A percentile compares a stretch with the other conserved stretches of the same genome.
Evolutionary conservation across 2,113 vertebrate species (phyloP).

Genomic region (Podarcis cretensis): DNA sequence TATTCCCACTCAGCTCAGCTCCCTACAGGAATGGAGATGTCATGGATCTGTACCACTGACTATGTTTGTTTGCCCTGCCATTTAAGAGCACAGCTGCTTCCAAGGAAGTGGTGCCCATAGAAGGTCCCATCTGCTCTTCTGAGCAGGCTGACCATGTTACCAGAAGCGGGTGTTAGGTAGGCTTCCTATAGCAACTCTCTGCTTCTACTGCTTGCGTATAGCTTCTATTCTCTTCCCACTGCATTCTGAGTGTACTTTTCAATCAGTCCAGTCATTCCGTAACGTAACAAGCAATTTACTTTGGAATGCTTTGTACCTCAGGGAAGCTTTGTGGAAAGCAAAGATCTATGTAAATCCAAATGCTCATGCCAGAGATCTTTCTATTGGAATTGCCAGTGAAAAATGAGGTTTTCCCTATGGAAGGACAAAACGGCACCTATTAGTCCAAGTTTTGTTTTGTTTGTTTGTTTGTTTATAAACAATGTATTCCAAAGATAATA

Average conservation of each 20-base stretch:
- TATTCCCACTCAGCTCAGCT: no score
- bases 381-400: conserved; percentile 17
- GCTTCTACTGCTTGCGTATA: neutral
- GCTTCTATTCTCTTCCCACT: neutral
- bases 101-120: neutral
- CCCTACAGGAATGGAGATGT: neutral
- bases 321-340: neutral
- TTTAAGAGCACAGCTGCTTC: neutral
- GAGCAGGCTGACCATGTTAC: neutral
- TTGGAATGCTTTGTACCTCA: neutral
- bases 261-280: neutral
- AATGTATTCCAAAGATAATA: no score
- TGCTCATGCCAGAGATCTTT: conserved; percentile 1
- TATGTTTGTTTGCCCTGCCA: no score
- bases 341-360: neutral
- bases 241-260: neutral
- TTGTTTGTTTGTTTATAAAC: no score
- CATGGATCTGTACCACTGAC: no score
- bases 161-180: neutral
- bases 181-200: neutral
- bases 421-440: neutral
- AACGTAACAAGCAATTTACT: neutral
- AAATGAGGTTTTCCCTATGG: neutral
- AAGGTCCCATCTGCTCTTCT: neutral
- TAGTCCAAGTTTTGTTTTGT: neutral